phyloP scores from a whole-genome alignment of 2,797 vertebrate species.

The Halcyon smyrnensis region DNA sequence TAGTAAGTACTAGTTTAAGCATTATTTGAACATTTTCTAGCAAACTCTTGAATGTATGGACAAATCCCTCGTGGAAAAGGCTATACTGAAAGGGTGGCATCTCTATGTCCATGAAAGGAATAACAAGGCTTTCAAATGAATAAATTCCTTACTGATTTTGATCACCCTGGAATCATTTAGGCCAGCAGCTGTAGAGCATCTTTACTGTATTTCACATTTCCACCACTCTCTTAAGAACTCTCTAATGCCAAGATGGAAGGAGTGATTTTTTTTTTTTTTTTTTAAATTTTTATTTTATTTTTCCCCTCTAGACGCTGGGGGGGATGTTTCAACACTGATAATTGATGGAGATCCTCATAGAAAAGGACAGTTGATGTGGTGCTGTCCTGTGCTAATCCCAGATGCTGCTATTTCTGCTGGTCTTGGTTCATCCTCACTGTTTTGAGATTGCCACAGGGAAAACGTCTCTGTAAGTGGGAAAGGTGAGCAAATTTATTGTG shows the following conservation, averaged over 20 bases:
- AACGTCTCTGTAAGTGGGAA: background rate
- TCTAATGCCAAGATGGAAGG: background rate
- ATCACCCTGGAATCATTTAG: background rate
- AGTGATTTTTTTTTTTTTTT: background rate
- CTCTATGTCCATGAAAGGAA: background rate
- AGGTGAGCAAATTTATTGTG: background rate
- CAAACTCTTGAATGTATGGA: background rate
- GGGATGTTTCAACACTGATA: background rate
- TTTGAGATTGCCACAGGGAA: background rate
- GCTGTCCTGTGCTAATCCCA: background rate
- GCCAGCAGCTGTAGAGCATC: background rate
- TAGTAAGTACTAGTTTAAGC: background rate
- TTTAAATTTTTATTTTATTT: background rate
- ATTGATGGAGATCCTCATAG: background rate
- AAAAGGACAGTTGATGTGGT: background rate
- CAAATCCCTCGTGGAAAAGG: background rate
- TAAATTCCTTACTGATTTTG: background rate
- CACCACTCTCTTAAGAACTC: background rate
- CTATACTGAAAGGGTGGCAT: rapidly evolving
- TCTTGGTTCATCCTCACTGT: background rate
- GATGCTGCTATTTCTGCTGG: background rate
- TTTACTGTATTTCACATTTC: background rate
- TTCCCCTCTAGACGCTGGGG: background rate
- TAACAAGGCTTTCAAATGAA: background rate
- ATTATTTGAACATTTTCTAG: background rate